Conservation (phyloP, 2,888 invertebrate species). For the Erebia aethiops region DNA sequence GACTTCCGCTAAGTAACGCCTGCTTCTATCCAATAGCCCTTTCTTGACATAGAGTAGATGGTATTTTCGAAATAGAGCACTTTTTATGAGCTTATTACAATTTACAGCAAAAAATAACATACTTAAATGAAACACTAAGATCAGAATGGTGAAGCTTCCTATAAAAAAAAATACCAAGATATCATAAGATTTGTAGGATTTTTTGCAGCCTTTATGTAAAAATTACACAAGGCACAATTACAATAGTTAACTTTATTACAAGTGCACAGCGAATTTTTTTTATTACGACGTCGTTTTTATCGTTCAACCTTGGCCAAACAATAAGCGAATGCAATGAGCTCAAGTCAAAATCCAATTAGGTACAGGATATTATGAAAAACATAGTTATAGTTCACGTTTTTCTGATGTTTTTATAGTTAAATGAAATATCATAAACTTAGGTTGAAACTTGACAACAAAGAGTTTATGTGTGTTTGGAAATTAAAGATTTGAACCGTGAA, state of each 20-base stretch:
- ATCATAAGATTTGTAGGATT: no score
- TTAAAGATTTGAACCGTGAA: slow-evolving; percentile 18
- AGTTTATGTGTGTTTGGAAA: slow-evolving; percentile 13
- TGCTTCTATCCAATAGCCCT: no score
- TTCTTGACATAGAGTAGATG: no score
- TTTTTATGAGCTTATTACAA: no score
- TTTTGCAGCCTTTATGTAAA: no score
- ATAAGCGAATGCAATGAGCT: slow-evolving; percentile 24
- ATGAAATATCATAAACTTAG: neutral
- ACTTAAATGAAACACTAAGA: neutral
- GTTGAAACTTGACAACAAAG: no score
- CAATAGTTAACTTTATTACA: no score
- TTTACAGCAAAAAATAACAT: no score
- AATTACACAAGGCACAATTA: no score
- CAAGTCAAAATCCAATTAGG: slow-evolving; percentile 27
- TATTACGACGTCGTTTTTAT: slow-evolving; percentile 11
- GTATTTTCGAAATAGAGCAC: no score
- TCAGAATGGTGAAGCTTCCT: neutral
- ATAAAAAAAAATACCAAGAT: neutral
- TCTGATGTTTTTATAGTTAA: slow-evolving; percentile 11
- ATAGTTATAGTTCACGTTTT: slow-evolving; percentile 28
- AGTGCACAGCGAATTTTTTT: neutral
- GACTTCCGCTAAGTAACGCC: no score
- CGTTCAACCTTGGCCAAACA: slow-evolving; percentile 27
- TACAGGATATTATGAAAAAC: slow-evolving; percentile 28